phyloP scores from a whole-genome alignment of 2,113 vertebrate genomes.

The Synchiropus splendidus region DNA sequence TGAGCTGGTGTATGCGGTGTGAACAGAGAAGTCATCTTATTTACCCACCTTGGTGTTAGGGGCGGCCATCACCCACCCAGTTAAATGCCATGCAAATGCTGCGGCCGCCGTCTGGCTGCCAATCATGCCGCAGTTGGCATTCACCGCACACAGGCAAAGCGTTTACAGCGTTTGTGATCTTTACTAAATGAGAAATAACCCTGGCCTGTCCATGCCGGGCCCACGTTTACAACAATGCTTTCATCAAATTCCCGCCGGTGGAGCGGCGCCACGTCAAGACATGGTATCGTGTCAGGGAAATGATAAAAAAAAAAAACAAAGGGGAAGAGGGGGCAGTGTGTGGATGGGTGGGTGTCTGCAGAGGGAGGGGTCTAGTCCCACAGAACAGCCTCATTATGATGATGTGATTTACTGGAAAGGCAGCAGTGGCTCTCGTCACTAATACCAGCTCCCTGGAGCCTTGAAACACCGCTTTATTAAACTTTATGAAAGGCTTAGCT shows the following conservation, averaged over 20 bases:
- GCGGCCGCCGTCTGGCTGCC: constrained; percentile 87
- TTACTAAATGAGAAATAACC: constrained; percentile 99
- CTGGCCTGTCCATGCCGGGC: constrained; percentile 72
- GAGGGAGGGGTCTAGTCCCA: constrained; percentile 46
- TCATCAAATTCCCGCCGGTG: constrained; percentile 42
- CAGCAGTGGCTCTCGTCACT: constrained; percentile 88
- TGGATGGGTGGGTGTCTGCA: constrained; percentile 69
- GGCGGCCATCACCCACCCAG: constrained; percentile 75
- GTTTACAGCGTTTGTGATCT: constrained; percentile 91
- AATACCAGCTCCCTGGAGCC: constrained; percentile 98
- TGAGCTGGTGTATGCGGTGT: constrained; percentile 43
- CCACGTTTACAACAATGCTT: constrained; percentile 82
- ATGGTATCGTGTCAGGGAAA: constrained; percentile 85
- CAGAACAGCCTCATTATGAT: constrained; percentile 98
- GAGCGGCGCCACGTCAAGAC: constrained; percentile 88
- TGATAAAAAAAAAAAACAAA: constrained; percentile 77
- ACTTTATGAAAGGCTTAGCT: constrained; percentile 99
- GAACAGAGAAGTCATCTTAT: constrained; percentile 86
- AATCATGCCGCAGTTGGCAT: constrained; percentile 87
- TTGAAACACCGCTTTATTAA: constrained; percentile 98
- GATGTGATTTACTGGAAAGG: constrained; percentile 95
- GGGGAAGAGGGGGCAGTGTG: constrained; percentile 62
- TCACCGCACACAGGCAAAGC: constrained; percentile 91
- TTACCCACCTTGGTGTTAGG: constrained; percentile 89
- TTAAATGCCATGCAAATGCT: constrained; percentile 99